Evolutionary conservation across 2,113 vertebrate genomes (phyloP).

Genomic region (Rallus limicola): DNA sequence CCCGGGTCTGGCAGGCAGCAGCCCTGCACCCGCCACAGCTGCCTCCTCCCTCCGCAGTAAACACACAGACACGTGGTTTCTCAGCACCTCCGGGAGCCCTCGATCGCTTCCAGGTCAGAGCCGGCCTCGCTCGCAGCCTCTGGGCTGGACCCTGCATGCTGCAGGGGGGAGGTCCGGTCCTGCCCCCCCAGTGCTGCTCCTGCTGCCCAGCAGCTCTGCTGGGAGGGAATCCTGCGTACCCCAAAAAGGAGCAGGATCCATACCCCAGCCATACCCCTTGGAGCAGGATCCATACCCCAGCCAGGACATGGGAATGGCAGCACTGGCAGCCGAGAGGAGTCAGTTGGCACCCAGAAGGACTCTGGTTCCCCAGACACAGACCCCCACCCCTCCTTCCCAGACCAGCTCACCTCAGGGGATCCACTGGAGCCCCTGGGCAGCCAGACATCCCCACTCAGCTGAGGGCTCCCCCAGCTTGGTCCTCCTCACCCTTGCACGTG

Average conservation of each 20-base stretch:
- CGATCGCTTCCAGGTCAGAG: slow-evolving; percentile 56
- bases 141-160: background rate
- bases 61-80: slow-evolving; percentile 40
- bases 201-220: rapidly evolving
- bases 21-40: background rate
- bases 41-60: background rate
- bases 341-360: background rate
- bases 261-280: background rate
- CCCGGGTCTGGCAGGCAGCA: background rate
- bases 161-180: rapidly evolving
- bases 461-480: background rate
- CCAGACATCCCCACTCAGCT: rapidly evolving
- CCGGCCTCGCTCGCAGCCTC: background rate
- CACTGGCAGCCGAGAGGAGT: background rate
- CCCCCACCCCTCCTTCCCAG: background rate
- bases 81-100: slow-evolving; percentile 27
- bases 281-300: background rate
- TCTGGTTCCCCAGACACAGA: rapidly evolving
- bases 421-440: background rate
- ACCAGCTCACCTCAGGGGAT: background rate
- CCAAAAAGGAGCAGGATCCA: background rate
- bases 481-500: rapidly evolving
- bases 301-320: background rate
- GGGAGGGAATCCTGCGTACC: rapidly evolving
- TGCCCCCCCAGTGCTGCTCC: background rate